Evolutionary conservation across 1,140 invertebrate genomes (phyloP).

Genomic region (Pygmarrhopalites habei): DNA sequence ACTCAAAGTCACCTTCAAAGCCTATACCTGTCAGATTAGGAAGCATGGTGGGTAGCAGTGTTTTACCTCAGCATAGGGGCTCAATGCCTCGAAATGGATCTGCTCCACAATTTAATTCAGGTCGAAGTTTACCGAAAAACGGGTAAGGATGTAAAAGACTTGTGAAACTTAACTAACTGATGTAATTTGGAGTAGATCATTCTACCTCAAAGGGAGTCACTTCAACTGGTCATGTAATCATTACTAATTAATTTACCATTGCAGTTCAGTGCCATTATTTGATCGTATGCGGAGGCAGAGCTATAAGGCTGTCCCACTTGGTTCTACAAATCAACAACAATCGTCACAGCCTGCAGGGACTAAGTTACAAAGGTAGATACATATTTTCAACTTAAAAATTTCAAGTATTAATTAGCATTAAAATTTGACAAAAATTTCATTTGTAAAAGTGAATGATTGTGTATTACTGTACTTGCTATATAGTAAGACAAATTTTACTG

Average conservation of each 20-base stretch:
- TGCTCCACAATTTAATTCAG: conserved; percentile 34
- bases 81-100: conserved; percentile 39
- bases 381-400: neutral
- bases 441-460: too few species aligned
- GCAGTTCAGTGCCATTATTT: conserved; percentile 81
- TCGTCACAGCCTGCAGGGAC: neutral
- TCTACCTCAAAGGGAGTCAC: too few species aligned
- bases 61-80: conserved; percentile 10
- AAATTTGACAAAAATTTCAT: too few species aligned
- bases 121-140: conserved; percentile 62
- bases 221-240: too few species aligned
- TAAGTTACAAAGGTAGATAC: neutral
- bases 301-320: conserved; percentile 34
- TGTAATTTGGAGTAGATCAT: too few species aligned
- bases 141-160: too few species aligned
- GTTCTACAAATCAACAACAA: conserved; percentile 7
- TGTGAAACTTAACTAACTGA: too few species aligned
- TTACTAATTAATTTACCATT: too few species aligned
- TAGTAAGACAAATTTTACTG: conserved; percentile 35
- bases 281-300: conserved; percentile 53
- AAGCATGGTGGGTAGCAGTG: conserved; percentile 16
- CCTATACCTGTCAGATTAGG: conserved; percentile 28
- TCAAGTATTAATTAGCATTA: too few species aligned
- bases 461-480: too few species aligned
- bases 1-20: conserved; percentile 28